phyloP scores from a whole-genome alignment of 2,113 vertebrate genomes.

The Labeo catla region DNA sequence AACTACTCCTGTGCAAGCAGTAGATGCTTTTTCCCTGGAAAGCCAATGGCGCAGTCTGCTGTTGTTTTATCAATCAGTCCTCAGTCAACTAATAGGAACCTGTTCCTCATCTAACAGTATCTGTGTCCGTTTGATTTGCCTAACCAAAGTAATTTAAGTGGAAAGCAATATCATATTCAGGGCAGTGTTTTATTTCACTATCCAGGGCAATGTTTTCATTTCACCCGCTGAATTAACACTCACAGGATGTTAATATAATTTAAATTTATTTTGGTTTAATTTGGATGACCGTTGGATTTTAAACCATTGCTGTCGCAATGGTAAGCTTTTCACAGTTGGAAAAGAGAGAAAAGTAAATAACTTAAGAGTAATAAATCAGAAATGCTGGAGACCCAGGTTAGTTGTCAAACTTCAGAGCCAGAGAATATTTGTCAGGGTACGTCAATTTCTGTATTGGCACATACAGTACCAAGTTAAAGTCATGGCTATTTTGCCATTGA shows the following conservation, averaged over 20 bases:
- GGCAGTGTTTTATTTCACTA: not conserved
- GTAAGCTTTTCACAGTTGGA: not conserved
- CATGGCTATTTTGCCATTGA: not conserved
- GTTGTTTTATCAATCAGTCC: slow-evolving; percentile 1
- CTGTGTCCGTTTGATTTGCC: slow-evolving; percentile 13
- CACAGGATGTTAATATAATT: not conserved
- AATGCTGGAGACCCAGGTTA: not conserved
- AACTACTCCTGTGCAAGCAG: slow-evolving; percentile 20
- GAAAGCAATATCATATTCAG: not conserved
- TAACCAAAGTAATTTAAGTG: slow-evolving; percentile 5
- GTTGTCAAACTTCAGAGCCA: not conserved
- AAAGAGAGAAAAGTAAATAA: not conserved
- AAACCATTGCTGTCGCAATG: not conserved
- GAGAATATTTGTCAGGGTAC: not conserved
- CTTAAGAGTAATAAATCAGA: not conserved
- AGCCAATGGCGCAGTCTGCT: not conserved
- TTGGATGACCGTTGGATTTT: not conserved
- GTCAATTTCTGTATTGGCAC: not conserved
- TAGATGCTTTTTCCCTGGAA: slow-evolving; percentile 13
- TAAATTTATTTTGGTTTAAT: not conserved
- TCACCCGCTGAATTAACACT: not conserved
- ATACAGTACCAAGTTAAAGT: not conserved
- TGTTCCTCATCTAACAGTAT: slow-evolving; percentile 13
- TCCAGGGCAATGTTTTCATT: not conserved
- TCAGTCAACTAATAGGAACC: slow-evolving; percentile 18